These are phyloP conservation scores for Leptatherina wallacei DNA, from an alignment of 2,797 vertebrate species.

Conservation along the genomic window DNA sequence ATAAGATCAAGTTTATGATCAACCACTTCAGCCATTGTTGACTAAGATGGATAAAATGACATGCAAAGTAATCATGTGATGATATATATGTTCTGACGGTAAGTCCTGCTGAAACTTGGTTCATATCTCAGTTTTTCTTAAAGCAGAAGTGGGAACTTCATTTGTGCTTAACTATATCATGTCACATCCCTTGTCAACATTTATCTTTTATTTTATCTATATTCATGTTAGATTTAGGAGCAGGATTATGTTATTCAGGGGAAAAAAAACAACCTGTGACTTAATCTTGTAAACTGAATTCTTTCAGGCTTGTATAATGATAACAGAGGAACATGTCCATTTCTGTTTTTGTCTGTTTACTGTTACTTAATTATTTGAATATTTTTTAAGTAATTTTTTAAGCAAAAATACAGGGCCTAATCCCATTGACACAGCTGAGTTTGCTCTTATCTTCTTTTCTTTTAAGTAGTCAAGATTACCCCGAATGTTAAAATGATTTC, in stretches of 20 bases:
- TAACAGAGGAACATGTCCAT: not conserved
- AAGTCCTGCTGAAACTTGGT: constrained; percentile 17
- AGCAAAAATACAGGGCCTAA: not conserved
- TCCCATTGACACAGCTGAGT: not conserved
- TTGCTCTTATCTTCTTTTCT: too few species aligned
- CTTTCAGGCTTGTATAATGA: not conserved
- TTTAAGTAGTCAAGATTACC: too few species aligned
- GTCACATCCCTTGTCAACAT: not conserved
- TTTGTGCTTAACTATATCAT: not conserved
- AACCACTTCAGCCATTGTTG: not conserved
- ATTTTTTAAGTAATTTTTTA: not conserved
- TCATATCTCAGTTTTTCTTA: not conserved
- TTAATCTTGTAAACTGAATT: not conserved
- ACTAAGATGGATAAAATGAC: not conserved
- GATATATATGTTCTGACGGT: not conserved
- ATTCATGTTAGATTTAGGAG: not conserved
- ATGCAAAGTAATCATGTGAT: not conserved
- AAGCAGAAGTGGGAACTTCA: constrained; percentile 43
- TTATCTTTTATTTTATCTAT: not conserved
- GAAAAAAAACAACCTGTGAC: not conserved
- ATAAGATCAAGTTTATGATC: not conserved
- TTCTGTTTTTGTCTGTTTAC: not conserved
- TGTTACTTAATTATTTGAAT: not conserved
- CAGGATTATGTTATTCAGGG: not conserved
- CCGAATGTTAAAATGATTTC: not conserved